Conservation (phyloP, 2,113 vertebrate genomes). For the Eonycteris spelaea region DNA sequence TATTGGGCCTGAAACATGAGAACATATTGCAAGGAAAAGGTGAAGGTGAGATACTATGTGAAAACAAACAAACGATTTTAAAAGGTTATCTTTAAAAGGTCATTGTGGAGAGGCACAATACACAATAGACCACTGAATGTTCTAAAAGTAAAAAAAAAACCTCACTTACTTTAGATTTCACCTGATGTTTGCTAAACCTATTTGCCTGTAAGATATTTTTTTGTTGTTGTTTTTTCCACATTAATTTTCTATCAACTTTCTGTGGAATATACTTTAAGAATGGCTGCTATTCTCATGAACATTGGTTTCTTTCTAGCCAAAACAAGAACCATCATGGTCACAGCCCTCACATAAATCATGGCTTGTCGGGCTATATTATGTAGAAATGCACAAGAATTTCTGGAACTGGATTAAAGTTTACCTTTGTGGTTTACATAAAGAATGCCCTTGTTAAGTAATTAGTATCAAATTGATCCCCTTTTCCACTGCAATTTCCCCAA, state of each 20-base stretch:
- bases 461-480: not conserved
- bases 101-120: not conserved
- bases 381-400: not conserved
- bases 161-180: not conserved
- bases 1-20: not conserved
- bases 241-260: not conserved
- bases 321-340: not conserved
- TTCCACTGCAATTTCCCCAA: not conserved
- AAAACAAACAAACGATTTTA: not conserved
- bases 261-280: not conserved
- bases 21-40: not conserved
- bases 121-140: not conserved
- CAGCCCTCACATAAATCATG: not conserved
- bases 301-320: not conserved
- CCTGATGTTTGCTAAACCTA: not conserved
- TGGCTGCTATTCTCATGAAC: not conserved
- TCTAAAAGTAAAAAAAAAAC: not conserved
- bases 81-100: not conserved
- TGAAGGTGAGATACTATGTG: not conserved
- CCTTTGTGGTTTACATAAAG: not conserved
- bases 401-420: not conserved
- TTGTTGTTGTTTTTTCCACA: not conserved
- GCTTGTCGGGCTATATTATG: not conserved
- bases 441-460: not conserved
- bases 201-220: not conserved